Base-by-base conservation (phyloP, 2,888 invertebrate species). In the Cosmia pyralina region DNA sequence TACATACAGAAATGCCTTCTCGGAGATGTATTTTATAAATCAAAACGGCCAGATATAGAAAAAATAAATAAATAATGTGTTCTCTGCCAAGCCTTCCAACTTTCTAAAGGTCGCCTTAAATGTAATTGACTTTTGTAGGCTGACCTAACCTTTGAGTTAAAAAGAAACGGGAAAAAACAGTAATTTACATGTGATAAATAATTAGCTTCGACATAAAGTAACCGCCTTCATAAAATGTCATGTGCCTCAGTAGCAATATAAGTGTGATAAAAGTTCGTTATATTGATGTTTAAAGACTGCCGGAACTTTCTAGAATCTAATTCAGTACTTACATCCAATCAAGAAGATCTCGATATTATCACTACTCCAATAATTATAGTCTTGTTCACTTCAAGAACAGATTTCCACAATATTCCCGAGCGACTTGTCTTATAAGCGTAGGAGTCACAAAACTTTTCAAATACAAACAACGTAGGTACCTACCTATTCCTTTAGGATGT, bases 61-160 rank as follows among this genome's bases (percentile, higher is more conserved):
- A n/a, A 17, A 19, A n/a, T 11, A 11, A 48, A 48, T 2, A 7
- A 17, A n/a, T 4, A 28, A n/a, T 17, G 10, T 28, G 53, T 11
- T 13, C 19, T 22, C 3, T 44, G 17, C 19, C 13, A 55, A 44
- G 34, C 8, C 6, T 34, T n/a, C 6, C 7, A 57, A 46, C 62
- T 79, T 79, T 75, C 62, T 72, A 72, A 72, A 72, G 17, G 8
- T 28, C 0, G n/a, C 15, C n/a, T 52, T 50, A 19, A n/a, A 19
- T 28, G 19, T 48, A 46, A 28, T 15, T 44, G 60, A 75, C 50
- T 34, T 79, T 57, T 52, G 38, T 57, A 13, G n/a, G 50, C 17
- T n/a, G 28, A 28, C 11, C 17, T 60, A 44, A 77, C 58, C 46
- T 53, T 77, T 67, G 13, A 8, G 22, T 68, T 60, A 17, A 60